Evolutionary conservation across 1,140 invertebrate species (phyloP), one percentile per base, ranked within the genome.

Genomic region (Procambarus clarkii): DNA sequence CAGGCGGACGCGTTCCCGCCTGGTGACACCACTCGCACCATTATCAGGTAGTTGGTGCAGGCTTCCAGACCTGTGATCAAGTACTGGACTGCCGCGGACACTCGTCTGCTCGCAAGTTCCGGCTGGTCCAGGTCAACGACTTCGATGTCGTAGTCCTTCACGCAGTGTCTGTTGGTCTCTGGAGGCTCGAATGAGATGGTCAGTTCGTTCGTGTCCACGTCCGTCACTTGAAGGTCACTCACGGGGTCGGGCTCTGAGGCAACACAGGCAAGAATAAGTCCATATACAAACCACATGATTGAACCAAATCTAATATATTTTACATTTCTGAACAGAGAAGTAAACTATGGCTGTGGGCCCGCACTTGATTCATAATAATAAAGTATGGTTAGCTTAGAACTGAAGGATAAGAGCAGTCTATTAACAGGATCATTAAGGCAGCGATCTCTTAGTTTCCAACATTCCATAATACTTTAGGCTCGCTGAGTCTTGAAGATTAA

Each of bases 21-120:
- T 3, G 64, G 34, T 18, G 82, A 81, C 2, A 83, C 69, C 8
- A 74, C 24, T 45, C 82, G 48, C 46, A 91, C 82, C 8, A 46
- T 18, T 45, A 91, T 44, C 24, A n/a, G 54, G 58, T 91, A 91
- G 45, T 91, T 50, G 3, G 89, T 85, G 82, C 89, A 91, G 44
- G 89, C 21, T 34, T 85, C 58, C 13, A 91, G 76, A 13, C 74
- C 89, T 4, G 50, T 79, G 89, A 85, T 50, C 13, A 64, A 64
- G 18, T 13, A 18, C 50, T 54, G 8, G 13, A 54, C 13, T 11
- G 18, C 4, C 4, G 13, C 60, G 15, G 60, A 5, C 50, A 18
- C 76, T 4, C 60, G 50, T 24, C 58, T 69, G 34, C 3, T 7
- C 9, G 44, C 46, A 45, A 34, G 78, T 60, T 9, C 34, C 15